These are phyloP conservation scores for Heteronetta atricapilla DNA, from an alignment of 2,113 vertebrate genomes.

Conservation along the genomic window DNA sequence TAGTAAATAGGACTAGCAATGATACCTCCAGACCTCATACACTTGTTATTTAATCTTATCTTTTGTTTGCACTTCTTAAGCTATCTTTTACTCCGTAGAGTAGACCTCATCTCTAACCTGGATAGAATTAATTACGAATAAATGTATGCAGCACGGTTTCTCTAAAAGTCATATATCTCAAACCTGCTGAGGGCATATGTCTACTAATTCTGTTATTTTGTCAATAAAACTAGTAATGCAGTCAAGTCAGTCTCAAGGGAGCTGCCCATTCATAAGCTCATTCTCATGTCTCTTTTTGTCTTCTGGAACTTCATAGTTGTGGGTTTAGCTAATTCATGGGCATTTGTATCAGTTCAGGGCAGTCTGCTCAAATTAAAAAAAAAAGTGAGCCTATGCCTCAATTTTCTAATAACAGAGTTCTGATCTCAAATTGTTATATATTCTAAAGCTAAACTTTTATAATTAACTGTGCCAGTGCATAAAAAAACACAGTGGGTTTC, in stretches of 20 bases:
- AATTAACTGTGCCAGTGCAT: neutral
- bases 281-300: neutral
- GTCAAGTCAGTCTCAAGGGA: neutral
- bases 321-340: neutral
- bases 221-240: neutral
- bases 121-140: neutral
- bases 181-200: neutral
- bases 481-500: neutral
- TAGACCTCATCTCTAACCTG: neutral
- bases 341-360: neutral
- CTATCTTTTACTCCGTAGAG: neutral
- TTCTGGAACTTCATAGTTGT: neutral
- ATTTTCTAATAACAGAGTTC: neutral
- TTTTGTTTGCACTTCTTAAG: neutral
- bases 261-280: neutral
- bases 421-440: neutral
- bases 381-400: neutral
- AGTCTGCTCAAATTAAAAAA: neutral
- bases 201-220: neutral
- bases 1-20: neutral
- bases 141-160: neutral
- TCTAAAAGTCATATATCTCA: neutral
- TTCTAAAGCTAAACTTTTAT: neutral
- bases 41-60: neutral
- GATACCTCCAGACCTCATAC: neutral